Percentiles rank a stretch among this genome's conserved stretches.
These are phyloP conservation scores for Xiphydria camelus DNA, from an alignment of 2,888 invertebrate species.

Conservation along the genomic window DNA sequence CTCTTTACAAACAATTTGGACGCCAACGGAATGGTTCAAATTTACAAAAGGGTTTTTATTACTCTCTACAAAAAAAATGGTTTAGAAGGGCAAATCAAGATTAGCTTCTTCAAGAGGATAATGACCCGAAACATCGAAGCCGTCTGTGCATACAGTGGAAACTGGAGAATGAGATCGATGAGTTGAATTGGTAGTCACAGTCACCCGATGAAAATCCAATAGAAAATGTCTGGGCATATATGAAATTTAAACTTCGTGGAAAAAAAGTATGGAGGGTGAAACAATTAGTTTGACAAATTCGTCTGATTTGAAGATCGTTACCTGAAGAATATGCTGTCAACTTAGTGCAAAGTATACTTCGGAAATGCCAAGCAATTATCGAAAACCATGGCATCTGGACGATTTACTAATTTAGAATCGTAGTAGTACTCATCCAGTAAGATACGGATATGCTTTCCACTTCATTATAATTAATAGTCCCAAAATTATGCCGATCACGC, in stretches of 20 bases:
- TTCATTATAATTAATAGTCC: too few species aligned
- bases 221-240: constrained; percentile 25
- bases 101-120: constrained; percentile 7
- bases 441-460: neutral
- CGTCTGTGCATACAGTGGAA: constrained; percentile 7
- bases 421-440: neutral
- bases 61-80: constrained; percentile 4
- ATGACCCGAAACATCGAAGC: neutral
- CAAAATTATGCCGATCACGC: too few species aligned
- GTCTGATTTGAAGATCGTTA: constrained; percentile 8
- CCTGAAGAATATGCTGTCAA: constrained; percentile 16
- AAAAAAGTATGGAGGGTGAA: constrained; percentile 11
- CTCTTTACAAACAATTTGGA: constrained; percentile 15
- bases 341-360: constrained; percentile 11
- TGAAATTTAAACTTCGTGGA: constrained; percentile 21
- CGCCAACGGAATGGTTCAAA: constrained; percentile 9
- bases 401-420: constrained; percentile 13
- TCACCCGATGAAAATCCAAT: constrained; percentile 30
- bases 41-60: constrained; percentile 8
- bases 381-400: constrained; percentile 16
- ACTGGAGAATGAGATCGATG: constrained; percentile 8
- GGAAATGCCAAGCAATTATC: constrained; percentile 15
- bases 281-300: constrained; percentile 8
- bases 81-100: neutral
- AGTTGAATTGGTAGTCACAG: constrained; percentile 25